phyloP scores from a whole-genome alignment of 92 coral and sea anemone species.

The Siderastrea radians region DNA sequence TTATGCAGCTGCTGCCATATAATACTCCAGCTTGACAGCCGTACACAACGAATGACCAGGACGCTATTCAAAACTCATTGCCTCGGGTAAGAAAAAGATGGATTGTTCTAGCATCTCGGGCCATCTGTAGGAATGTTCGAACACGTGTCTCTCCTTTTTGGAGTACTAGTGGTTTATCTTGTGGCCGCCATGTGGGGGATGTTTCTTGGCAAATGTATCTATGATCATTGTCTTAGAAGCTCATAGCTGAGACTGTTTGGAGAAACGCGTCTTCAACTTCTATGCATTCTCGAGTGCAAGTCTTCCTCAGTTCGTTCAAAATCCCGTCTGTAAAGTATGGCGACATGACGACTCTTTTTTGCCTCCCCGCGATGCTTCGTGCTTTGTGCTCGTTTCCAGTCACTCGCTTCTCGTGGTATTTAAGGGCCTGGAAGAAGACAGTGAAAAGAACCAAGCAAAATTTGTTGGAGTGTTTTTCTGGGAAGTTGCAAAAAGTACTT shows the following conservation, averaged over 20 bases:
- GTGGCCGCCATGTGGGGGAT: conserved; percentile 35
- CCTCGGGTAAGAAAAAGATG: background rate
- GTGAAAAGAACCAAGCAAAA: no score
- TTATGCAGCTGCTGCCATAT: background rate
- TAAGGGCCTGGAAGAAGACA: no score
- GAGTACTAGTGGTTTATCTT: conserved; percentile 28
- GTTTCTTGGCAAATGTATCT: conserved; percentile 25
- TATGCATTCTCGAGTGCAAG: no score
- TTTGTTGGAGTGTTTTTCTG: no score
- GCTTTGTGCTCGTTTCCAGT: no score
- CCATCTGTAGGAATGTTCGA: conserved; percentile 7
- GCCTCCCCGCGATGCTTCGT: no score
- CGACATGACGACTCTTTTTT: no score
- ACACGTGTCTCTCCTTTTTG: conserved; percentile 7
- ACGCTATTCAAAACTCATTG: background rate
- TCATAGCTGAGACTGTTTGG: background rate
- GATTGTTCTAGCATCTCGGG: background rate
- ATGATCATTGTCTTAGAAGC: conserved; percentile 23
- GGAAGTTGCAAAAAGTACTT: no score
- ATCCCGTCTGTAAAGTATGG: no score
- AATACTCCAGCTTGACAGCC: background rate
- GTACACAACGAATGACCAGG: background rate
- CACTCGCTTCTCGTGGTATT: no score
- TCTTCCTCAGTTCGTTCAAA: no score
- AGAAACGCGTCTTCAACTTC: background rate